These are phyloP conservation scores for Pegoplata infirma DNA, from an alignment of 2,888 invertebrate species.

Conservation along the genomic window DNA sequence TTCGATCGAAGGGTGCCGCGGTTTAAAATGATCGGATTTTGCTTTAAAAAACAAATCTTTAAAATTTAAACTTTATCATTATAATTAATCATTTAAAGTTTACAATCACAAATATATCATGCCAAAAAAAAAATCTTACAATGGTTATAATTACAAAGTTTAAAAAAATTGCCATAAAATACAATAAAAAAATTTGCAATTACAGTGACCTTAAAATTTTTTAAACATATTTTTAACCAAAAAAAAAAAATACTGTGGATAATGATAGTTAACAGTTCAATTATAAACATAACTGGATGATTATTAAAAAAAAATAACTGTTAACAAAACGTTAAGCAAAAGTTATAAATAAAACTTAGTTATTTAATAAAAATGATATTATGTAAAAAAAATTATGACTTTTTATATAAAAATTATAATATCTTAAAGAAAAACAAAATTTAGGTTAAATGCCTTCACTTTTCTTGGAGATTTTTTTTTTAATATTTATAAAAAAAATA, in stretches of 20 bases:
- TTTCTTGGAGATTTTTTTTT: conserved; percentile 2
- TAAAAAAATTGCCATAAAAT: neutral
- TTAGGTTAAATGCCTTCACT: conserved; percentile 23
- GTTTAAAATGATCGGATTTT: too few species aligned
- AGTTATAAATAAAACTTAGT: neutral
- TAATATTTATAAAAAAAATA: neutral
- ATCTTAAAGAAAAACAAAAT: neutral
- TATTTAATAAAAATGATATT: neutral
- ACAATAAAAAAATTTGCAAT: neutral
- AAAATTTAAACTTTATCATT: neutral
- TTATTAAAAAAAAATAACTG: neutral
- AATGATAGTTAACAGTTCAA: neutral
- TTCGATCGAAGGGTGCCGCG: too few species aligned
- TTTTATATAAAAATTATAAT: too few species aligned
- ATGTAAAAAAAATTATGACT: neutral
- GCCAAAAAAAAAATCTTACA: neutral
- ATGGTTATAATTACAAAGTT: neutral
- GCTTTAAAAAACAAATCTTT: neutral
- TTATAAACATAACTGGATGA: neutral
- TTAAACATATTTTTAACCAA: neutral
- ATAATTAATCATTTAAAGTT: neutral
- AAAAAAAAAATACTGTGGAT: neutral
- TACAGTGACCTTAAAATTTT: conserved; percentile 16
- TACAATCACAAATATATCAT: neutral
- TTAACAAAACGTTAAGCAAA: neutral